These are phyloP conservation scores for Diceros bicornis DNA, from an alignment of 2,797 vertebrate species.

Conservation along the genomic window DNA sequence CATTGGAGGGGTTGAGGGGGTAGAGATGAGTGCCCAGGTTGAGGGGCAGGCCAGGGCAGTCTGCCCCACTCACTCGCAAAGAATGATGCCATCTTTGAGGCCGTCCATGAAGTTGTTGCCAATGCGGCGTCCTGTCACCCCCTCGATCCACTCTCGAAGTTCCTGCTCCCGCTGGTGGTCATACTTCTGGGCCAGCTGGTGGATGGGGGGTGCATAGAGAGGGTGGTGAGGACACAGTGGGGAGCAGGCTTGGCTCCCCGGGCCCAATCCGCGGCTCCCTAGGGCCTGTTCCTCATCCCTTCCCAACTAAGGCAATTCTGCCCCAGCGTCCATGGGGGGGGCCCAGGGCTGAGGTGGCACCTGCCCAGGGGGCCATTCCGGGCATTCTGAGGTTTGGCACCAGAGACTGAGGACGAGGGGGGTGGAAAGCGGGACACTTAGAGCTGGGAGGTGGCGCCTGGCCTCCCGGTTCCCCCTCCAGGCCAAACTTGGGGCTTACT, in stretches of 20 bases:
- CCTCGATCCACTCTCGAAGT: conserved; percentile 95
- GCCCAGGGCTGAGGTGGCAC: conserved; percentile 77
- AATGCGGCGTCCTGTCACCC: conserved; percentile 92
- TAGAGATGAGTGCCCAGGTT: background rate
- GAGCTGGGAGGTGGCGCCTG: background rate
- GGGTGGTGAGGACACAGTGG: background rate
- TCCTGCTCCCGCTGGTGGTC: conserved; percentile 95
- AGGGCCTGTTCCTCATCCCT: background rate
- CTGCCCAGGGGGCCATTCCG: conserved; percentile 84
- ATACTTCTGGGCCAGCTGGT: conserved; percentile 96
- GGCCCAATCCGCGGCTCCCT: background rate
- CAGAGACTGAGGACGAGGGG: background rate
- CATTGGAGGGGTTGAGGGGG: background rate
- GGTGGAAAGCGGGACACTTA: background rate
- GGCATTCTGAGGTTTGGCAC: conserved; percentile 85
- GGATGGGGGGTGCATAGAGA: background rate
- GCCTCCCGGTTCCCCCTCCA: conserved; percentile 75
- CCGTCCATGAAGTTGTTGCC: conserved; percentile 96
- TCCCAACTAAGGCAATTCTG: conserved; percentile 82
- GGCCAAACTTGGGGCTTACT: conserved; percentile 80
- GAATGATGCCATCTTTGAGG: conserved; percentile 95
- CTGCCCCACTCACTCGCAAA: conserved; percentile 95
- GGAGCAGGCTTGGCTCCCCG: background rate
- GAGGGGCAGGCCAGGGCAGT: background rate
- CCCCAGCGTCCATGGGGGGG: background rate